A percentile compares a stretch with the other conserved stretches of the same genome.
These are phyloP conservation scores for Glomeris maerens DNA, from an alignment of 1,140 invertebrate genomes.

Conservation along the genomic window DNA sequence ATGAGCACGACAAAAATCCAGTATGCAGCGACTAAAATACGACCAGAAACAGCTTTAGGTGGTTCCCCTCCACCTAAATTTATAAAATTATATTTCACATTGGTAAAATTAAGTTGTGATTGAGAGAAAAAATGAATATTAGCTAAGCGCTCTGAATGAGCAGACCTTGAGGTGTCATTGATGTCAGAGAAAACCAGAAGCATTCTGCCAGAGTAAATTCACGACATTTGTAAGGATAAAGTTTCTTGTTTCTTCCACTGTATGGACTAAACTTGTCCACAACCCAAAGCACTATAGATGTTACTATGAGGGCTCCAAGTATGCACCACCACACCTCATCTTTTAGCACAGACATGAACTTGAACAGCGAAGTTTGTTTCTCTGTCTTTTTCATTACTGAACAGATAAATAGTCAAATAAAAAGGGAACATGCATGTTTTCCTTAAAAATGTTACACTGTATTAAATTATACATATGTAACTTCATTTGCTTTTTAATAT, in stretches of 20 bases:
- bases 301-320: constrained; percentile 61
- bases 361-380: constrained; percentile 66
- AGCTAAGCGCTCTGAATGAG: too few species aligned
- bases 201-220: constrained; percentile 77
- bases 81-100: neutral
- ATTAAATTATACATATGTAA: too few species aligned
- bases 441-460: too few species aligned
- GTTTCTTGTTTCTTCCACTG: constrained; percentile 64
- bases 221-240: constrained; percentile 65
- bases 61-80: constrained; percentile 30
- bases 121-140: too few species aligned
- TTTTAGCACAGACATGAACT: constrained; percentile 79
- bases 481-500: too few species aligned
- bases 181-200: constrained; percentile 85
- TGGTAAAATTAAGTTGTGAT: neutral
- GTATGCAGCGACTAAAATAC: constrained; percentile 74
- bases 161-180: constrained; percentile 71
- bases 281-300: constrained; percentile 72
- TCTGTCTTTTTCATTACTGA: constrained; percentile 69
- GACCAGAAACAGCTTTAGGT: constrained; percentile 65
- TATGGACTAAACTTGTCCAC: constrained; percentile 80
- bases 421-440: too few species aligned
- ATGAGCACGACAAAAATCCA: constrained; percentile 87
- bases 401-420: constrained; percentile 1
- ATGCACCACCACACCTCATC: constrained; percentile 80